These are phyloP conservation scores for Chloromyia formosa DNA, from an alignment of 2,888 invertebrate species.

Conservation along the genomic window DNA sequence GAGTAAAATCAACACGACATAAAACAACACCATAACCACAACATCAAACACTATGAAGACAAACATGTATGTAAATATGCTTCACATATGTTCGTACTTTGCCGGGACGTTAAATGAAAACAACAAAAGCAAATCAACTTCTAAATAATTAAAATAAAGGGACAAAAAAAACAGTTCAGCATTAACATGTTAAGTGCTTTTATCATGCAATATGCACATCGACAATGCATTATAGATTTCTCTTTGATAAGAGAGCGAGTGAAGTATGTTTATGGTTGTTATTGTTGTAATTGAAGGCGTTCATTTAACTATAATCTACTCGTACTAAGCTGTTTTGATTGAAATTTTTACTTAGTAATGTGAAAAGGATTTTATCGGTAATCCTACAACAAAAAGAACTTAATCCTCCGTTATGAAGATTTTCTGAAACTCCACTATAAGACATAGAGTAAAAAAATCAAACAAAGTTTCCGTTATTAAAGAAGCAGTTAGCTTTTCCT, in stretches of 20 bases:
- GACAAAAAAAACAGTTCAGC: slow-evolving; percentile 1
- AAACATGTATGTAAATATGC: not conserved
- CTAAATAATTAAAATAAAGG: not conserved
- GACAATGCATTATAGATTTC: slow-evolving; percentile 24
- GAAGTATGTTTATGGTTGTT: not conserved
- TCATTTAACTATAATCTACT: not conserved
- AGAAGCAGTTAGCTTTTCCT: too few relatives aligned
- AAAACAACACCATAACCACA: not conserved
- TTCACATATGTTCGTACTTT: not conserved
- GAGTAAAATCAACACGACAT: not conserved
- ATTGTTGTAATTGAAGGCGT: not conserved
- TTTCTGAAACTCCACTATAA: too few relatives aligned
- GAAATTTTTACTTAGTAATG: not conserved
- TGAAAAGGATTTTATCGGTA: too few relatives aligned
- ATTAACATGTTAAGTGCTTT: slow-evolving; percentile 38
- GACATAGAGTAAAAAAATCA: too few relatives aligned
- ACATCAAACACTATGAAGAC: not conserved
- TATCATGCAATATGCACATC: slow-evolving; percentile 40
- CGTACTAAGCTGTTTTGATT: not conserved
- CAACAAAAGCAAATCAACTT: not conserved
- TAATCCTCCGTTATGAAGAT: too few relatives aligned
- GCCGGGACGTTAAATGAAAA: not conserved
- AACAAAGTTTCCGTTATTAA: too few relatives aligned
- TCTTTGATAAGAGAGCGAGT: not conserved
- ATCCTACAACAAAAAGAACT: slow-evolving; percentile 21